Conservation (phyloP, 2,888 invertebrate genomes). For the Rhingia campestris region DNA sequence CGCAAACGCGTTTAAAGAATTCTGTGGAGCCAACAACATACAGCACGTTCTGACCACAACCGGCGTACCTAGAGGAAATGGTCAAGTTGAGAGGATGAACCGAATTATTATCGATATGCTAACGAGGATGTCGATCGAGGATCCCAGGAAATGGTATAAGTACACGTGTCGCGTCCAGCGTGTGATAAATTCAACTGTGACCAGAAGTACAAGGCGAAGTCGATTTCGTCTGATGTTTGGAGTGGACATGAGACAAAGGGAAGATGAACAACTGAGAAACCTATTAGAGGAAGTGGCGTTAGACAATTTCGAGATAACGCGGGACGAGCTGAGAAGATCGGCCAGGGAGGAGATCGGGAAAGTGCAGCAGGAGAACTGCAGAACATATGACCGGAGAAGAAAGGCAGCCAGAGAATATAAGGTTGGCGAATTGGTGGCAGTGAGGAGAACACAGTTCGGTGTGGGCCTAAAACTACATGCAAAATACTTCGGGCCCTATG, state of each 20-base stretch:
- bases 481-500: too few relatives aligned
- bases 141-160: conserved; percentile 14
- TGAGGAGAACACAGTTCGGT: conserved; percentile 1
- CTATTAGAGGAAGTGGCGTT: conserved; percentile 8
- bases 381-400: conserved; percentile 4
- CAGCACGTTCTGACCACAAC: conserved; percentile 38
- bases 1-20: conserved; percentile 46
- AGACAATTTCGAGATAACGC: background rate
- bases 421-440: background rate
- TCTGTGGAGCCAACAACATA: conserved; percentile 12
- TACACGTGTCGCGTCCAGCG: conserved; percentile 27
- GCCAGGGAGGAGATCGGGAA: conserved; percentile 8
- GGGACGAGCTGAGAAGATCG: conserved; percentile 1
- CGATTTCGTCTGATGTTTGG: conserved; percentile 23
- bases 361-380: conserved; percentile 1
- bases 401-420: conserved; percentile 14
- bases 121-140: background rate
- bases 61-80: conserved; percentile 45
- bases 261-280: background rate
- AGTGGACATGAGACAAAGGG: background rate
- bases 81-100: conserved; percentile 22
- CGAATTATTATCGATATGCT: conserved; percentile 8
- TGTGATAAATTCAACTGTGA: conserved; percentile 5
- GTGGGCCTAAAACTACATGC: too few relatives aligned
- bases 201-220: conserved; percentile 16